These are phyloP conservation scores for Scaptomyza parva DNA, from an alignment of 2,888 invertebrate species.

Conservation along the genomic window DNA sequence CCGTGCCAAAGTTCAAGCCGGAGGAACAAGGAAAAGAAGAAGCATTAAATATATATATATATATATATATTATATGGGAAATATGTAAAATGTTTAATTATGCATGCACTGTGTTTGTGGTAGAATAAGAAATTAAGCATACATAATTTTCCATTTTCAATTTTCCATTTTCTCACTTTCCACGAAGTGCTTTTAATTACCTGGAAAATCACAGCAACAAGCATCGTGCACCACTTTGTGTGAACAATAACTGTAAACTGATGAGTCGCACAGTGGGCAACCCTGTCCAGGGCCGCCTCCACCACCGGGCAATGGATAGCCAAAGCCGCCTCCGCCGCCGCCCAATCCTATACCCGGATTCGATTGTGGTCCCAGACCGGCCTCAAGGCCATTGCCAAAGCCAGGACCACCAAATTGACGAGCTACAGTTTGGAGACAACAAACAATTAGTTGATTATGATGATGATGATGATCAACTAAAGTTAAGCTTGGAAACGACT, in stretches of 20 bases:
- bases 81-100: not conserved
- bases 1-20: not conserved
- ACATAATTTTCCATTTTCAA: no score
- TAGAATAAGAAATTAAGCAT: not conserved
- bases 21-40: not conserved
- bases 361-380: conserved; percentile 14
- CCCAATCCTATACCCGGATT: conserved; percentile 5
- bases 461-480: no score
- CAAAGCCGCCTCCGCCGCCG: conserved; percentile 5
- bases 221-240: conserved; percentile 91
- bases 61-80: not conserved
- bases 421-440: not conserved
- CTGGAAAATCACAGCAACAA: conserved; percentile 88
- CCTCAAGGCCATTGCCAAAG: conserved; percentile 55
- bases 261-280: conserved; percentile 92
- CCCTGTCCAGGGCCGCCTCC: conserved; percentile 48
- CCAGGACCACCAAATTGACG: conserved; percentile 55
- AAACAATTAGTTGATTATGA: no score
- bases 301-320: conserved; percentile 16
- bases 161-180: no score
- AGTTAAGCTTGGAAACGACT: no score
- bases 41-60: no score
- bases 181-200: conserved; percentile 53
- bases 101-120: not conserved
- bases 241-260: conserved; percentile 91